Percentiles rank a stretch among this genome's conserved stretches.
phyloP scores from a whole-genome alignment of 2,888 invertebrate species.

The Polydrusus cervinus region DNA sequence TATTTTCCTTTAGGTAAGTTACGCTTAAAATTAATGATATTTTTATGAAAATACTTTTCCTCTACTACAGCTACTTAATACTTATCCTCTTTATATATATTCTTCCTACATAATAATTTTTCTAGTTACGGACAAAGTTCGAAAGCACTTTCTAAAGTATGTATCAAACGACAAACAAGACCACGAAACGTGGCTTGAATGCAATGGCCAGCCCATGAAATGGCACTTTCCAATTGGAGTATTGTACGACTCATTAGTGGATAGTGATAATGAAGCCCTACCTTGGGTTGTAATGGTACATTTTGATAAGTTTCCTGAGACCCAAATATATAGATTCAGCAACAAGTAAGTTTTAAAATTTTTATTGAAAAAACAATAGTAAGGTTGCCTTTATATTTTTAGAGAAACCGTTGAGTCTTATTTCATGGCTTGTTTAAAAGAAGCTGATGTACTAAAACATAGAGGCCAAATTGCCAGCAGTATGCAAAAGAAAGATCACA shows the following conservation, averaged over 20 bases:
- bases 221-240: constrained; percentile 94
- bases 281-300: constrained; percentile 97
- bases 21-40: not conserved
- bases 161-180: constrained; percentile 87
- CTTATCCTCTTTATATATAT: not conserved
- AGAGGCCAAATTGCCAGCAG: constrained; percentile 90
- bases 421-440: constrained; percentile 96
- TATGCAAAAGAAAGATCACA: constrained; percentile 98
- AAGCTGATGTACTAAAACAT: constrained; percentile 98
- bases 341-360: constrained; percentile 78
- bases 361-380: not conserved
- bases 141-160: constrained; percentile 90
- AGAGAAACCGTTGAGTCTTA: constrained; percentile 95
- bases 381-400: constrained; percentile 59
- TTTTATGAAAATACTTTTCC: not conserved
- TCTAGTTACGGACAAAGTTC: constrained; percentile 91
- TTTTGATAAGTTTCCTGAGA: constrained; percentile 95
- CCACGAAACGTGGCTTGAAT: constrained; percentile 95
- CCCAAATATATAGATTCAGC: constrained; percentile 88
- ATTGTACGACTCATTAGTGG: constrained; percentile 87
- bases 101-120: not conserved
- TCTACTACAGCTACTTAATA: not conserved
- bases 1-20: constrained; percentile 85
- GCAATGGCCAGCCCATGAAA: constrained; percentile 91
- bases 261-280: constrained; percentile 77